Evolutionary conservation across 2,888 invertebrate genomes (phyloP).

Genomic region (Malthinus flaveolus): DNA sequence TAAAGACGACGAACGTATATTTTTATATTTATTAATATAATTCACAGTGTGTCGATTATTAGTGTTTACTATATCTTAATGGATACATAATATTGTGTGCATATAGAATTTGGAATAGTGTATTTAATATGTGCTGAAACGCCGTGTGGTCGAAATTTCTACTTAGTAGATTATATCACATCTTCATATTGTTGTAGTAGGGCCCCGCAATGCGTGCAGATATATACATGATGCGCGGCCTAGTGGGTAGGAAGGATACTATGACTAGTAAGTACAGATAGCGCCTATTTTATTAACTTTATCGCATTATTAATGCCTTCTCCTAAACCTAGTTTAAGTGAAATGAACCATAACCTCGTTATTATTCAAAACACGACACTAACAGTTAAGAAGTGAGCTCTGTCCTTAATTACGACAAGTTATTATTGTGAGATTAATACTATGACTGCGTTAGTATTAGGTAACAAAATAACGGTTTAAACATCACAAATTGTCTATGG

Average conservation of each 20-base stretch:
- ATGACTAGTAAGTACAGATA: slow-evolving; percentile 42
- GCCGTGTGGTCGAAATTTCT: slow-evolving; percentile 47
- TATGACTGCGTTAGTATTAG: slow-evolving; percentile 39
- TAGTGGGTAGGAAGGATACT: slow-evolving; percentile 30
- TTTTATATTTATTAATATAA: slow-evolving; percentile 53
- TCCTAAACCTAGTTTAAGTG: slow-evolving; percentile 44
- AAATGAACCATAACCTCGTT: slow-evolving; percentile 48
- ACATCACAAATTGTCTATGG: slow-evolving; percentile 39
- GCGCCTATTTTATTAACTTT: slow-evolving; percentile 38
- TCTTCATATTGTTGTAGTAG: slow-evolving; percentile 46
- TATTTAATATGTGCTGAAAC: slow-evolving; percentile 34
- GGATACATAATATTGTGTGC: slow-evolving; percentile 52
- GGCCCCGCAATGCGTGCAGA: slow-evolving; percentile 26
- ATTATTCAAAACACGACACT: slow-evolving; percentile 51
- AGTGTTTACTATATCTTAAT: slow-evolving; percentile 51
- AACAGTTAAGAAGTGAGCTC: slow-evolving; percentile 51
- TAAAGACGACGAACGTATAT: slow-evolving; percentile 33
- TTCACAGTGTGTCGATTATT: slow-evolving; percentile 55
- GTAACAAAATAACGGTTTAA: slow-evolving; percentile 43
- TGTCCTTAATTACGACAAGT: slow-evolving; percentile 34
- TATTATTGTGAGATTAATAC: slow-evolving; percentile 44
- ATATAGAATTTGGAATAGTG: slow-evolving; percentile 44
- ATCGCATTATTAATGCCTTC: slow-evolving; percentile 37
- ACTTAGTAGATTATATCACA: slow-evolving; percentile 48
- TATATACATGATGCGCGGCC: slow-evolving; percentile 29